Base-by-base conservation (phyloP, 2,797 vertebrate genomes). In the Tamandua tetradactyla region DNA sequence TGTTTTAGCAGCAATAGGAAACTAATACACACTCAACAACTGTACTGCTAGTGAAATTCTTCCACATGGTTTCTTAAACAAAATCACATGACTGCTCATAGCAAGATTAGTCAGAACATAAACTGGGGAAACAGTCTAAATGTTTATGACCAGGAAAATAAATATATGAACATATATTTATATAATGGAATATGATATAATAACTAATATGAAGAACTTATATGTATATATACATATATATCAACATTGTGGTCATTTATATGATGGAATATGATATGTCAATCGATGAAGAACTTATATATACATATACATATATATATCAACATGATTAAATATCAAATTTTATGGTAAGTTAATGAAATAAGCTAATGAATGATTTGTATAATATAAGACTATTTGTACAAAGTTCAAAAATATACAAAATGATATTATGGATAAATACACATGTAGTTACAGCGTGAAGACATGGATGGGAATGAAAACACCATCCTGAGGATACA, bases 41-140 rank as follows among this genome's bases (percentile, higher is more conserved):
- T 94, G 52, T 68, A 68, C 22, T 83, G 30, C 55, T 59, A 82
- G 23, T 40, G 44, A 91, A 95, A 74, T 83, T 82, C 47, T 87
- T 15, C 72, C 14, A 69, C 4, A 2, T 72, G 59, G 59, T 17
- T 87, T 84, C 27, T 76, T 69, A 32, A 49, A 32, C 52, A 79
- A 83, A 93, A 71, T 57, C 12, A 74, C 4, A 93, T 71, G 23
- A 80, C 89, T 69, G 7, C 68, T 88, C 68, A 49, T 4, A 87
- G 42, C 10, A 69, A 88, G 23, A 55, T 68, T 71, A 74, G 74
- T 74, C 44, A 57, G 17, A 80, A 71, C 78, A 82, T 47, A 89
- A 94, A 91, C 8, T 76, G 9, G 91, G 40, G 9, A 87, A 96
- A 69, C 11, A 40, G 61, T 66, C 44, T 84, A 76, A 68, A 57